phyloP scores from a whole-genome alignment of 2,888 invertebrate species.

The Scaptomyza reducta region DNA sequence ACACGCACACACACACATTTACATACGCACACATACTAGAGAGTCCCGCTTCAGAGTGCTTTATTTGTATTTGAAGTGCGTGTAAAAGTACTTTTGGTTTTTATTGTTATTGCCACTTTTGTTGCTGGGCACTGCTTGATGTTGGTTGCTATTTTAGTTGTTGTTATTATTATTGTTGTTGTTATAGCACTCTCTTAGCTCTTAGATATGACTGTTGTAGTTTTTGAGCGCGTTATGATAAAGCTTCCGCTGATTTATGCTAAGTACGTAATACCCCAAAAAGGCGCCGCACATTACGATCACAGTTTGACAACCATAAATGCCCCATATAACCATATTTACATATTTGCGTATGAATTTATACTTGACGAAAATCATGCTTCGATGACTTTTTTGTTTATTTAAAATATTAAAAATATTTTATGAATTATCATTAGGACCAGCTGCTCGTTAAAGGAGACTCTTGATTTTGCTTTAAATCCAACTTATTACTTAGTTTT shows the following conservation, averaged over 20 bases:
- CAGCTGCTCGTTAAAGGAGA: too few relatives aligned
- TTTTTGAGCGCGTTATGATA: slow-evolving; percentile 41
- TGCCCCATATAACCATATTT: slow-evolving; percentile 16
- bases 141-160: slow-evolving; percentile 10
- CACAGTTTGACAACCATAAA: slow-evolving; percentile 10
- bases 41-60: slow-evolving; percentile 20
- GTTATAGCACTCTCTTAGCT: slow-evolving; percentile 34
- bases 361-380: neutral
- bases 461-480: neutral
- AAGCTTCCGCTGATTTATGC: slow-evolving; percentile 48
- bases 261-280: slow-evolving; percentile 27
- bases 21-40: slow-evolving; percentile 20
- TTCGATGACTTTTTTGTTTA: neutral
- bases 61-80: slow-evolving; percentile 73
- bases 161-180: slow-evolving; percentile 18
- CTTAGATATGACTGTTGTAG: slow-evolving; percentile 34
- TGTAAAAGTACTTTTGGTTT: slow-evolving; percentile 65
- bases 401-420: neutral
- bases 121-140: slow-evolving; percentile 31
- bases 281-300: slow-evolving; percentile 4
- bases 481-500: neutral
- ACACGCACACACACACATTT: slow-evolving; percentile 38
- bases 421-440: too few relatives aligned
- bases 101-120: slow-evolving; percentile 61
- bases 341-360: slow-evolving; percentile 1